A percentile compares a stretch with the other conserved stretches of the same genome.
These are phyloP conservation scores for Pachycephus smyrnensis DNA, from an alignment of 2,888 invertebrate species.

Conservation along the genomic window DNA sequence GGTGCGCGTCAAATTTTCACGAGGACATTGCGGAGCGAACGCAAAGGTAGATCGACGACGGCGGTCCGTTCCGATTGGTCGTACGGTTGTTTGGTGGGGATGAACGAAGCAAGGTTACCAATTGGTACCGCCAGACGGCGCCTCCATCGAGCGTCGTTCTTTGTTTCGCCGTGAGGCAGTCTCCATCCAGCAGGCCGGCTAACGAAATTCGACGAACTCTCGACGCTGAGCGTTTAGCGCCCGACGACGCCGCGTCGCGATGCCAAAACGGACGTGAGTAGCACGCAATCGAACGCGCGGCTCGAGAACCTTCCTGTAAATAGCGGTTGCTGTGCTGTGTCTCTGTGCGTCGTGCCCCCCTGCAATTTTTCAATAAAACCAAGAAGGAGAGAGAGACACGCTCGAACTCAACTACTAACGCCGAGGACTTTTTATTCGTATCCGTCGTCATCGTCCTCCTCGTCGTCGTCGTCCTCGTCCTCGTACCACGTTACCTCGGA, in stretches of 20 bases:
- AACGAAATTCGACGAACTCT: constrained; percentile 35
- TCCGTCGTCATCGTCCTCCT: too few species aligned
- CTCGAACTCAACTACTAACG: constrained; percentile 1
- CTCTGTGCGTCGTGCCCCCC: not conserved
- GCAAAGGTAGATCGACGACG: constrained; percentile 21
- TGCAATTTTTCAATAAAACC: not conserved
- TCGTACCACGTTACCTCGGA: too few species aligned
- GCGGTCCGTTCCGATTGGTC: constrained; percentile 20
- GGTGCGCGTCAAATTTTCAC: constrained; percentile 28
- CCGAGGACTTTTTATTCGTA: too few species aligned
- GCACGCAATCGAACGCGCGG: constrained; percentile 4
- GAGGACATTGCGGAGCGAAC: constrained; percentile 31
- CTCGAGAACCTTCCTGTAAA: constrained; percentile 15
- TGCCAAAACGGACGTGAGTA: constrained; percentile 27
- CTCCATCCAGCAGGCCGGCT: constrained; percentile 47
- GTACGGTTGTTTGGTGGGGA: not conserved
- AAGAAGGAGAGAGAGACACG: constrained; percentile 33
- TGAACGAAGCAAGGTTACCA: not conserved
- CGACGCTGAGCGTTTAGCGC: constrained; percentile 17
- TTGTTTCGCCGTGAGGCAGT: constrained; percentile 57
- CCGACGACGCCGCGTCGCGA: constrained; percentile 19
- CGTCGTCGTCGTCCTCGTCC: too few species aligned
- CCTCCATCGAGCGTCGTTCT: constrained; percentile 60
- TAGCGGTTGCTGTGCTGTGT: constrained; percentile 6
- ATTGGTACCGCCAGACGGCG: constrained; percentile 41